Base-by-base conservation (phyloP, 92 coral and sea anemone species). In the Heliopora coerulea region DNA sequence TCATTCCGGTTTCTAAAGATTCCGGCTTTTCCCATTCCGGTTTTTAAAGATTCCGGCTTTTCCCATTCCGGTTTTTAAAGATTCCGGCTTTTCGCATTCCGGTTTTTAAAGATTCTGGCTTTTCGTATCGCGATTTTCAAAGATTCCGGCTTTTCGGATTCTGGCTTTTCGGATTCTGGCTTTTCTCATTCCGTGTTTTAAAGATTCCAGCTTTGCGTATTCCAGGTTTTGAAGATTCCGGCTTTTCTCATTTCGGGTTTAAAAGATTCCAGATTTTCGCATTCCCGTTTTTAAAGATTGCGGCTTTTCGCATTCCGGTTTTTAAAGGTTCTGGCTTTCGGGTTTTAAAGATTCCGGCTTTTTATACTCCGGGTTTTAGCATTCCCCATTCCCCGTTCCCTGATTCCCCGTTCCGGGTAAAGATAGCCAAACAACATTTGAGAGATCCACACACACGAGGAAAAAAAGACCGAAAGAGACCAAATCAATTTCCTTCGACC, bases 21-120 rank as follows among this genome's bases (percentile, higher is more conserved):
- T 63, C n/a, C 42, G 70, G 62, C 62, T 56, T 56, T 56, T 56
- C 28, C 12, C 3, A 11, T 56, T 56, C 62, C 62, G 27, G 62
- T 24, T 63, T 63, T 40, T 63, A 63, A 35, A 63, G 49, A 63
- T 63, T 63, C 42, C 42, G 70, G 52, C 70, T 63, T 63, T 56
- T 56, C 28, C 12, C 30, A 24, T 56, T 56, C 62, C 28, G 50
- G 50, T 49, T 63, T 63, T 63, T 63, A 63, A 25, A 63, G 49
- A 63, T 63, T 56, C 61, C 61, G 31, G 61, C 30, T 56, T 37
- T 37, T 37, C n/a, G 8, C 58, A n/a, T 50, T 50, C 6, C 58
- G 58, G 58, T 6, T 50, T 50, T 50, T 56, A 56, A 56, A 23
- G 61, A 56, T 56, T 56, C 61, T 31, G 61, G 61, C 33, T 56